phyloP scores from a whole-genome alignment of 2,888 invertebrate genomes.

The Drosophila rubida region DNA sequence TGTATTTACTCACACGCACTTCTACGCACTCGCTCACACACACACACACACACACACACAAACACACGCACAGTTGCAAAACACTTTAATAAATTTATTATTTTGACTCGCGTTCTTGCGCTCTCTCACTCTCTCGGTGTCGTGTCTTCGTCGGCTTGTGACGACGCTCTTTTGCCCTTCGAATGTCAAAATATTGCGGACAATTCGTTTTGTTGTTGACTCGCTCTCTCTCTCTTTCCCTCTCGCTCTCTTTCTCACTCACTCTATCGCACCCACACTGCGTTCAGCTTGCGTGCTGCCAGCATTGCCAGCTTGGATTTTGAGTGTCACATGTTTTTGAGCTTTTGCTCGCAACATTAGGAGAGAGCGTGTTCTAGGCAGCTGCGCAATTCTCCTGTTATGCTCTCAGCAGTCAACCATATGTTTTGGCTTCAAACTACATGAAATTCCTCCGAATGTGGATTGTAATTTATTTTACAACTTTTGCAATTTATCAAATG shows the following conservation, averaged over 20 bases:
- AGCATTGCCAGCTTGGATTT: constrained; percentile 36
- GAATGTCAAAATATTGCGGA: constrained; percentile 77
- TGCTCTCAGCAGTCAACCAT: constrained; percentile 1
- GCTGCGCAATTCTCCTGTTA: constrained; percentile 26
- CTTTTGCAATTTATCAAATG: too few species aligned
- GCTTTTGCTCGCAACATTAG: constrained; percentile 16
- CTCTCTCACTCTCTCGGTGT: not conserved
- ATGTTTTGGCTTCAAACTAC: constrained; percentile 19
- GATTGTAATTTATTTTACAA: not conserved
- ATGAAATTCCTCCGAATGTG: not conserved
- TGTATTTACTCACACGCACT: constrained; percentile 24
- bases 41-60: constrained; percentile 3
- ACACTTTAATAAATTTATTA: constrained; percentile 60
- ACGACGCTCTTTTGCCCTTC: constrained; percentile 69
- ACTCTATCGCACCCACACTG: not conserved
- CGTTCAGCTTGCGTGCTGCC: not conserved
- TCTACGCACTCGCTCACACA: constrained; percentile 7
- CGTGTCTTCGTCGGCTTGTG: not conserved
- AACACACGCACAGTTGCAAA: constrained; percentile 1
- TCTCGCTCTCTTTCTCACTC: not conserved
- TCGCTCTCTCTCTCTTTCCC: constrained; percentile 9
- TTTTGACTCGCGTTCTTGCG: constrained; percentile 40
- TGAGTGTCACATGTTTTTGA: constrained; percentile 50
- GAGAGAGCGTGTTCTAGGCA: constrained; percentile 1
- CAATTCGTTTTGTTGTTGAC: constrained; percentile 32